A percentile compares a stretch with the other conserved stretches of the same genome.
These are phyloP conservation scores for Tonatia bakeri DNA, from an alignment of 2,113 vertebrate genomes.

Conservation along the genomic window DNA sequence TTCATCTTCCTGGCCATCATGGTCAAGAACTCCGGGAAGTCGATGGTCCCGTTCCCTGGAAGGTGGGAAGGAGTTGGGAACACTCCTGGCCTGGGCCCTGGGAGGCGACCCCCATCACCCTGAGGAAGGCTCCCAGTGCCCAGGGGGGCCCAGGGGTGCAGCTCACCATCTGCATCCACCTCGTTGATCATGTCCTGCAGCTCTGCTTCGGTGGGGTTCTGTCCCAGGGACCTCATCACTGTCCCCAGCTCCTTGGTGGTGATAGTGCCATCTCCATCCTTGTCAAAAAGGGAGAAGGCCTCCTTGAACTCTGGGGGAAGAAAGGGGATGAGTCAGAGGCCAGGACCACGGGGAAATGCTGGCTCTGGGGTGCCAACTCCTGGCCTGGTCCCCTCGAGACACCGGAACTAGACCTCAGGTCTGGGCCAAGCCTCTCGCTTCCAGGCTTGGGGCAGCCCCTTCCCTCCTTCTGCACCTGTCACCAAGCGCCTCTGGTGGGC, in stretches of 20 bases:
- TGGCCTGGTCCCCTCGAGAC: not conserved
- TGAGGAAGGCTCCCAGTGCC: accelerated
- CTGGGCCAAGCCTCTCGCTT: not conserved
- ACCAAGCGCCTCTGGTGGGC: accelerated
- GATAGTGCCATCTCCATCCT: conserved; percentile 93
- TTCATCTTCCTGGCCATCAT: conserved; percentile 97
- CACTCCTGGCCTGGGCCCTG: too few relatives aligned
- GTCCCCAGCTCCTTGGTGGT: conserved; percentile 94
- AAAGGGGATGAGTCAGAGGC: not conserved
- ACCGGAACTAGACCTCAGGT: not conserved
- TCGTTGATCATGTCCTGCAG: conserved; percentile 96
- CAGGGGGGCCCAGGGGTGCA: accelerated
- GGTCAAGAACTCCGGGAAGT: conserved; percentile 93
- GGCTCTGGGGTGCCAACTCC: not conserved
- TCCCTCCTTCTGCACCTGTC: accelerated
- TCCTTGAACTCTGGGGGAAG: conserved; percentile 90
- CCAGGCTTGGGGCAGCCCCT: accelerated
- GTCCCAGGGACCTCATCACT: conserved; percentile 92
- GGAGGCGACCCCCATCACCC: accelerated
- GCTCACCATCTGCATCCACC: conserved; percentile 91
- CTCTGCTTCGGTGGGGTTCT: conserved; percentile 93
- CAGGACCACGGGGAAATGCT: not conserved
- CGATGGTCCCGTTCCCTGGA: conserved; percentile 91
- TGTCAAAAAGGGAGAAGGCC: conserved; percentile 93
- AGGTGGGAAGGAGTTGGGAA: not conserved